Evolutionary conservation across 2,888 invertebrate species (phyloP).

Genomic region (Eupsilia transversa): DNA sequence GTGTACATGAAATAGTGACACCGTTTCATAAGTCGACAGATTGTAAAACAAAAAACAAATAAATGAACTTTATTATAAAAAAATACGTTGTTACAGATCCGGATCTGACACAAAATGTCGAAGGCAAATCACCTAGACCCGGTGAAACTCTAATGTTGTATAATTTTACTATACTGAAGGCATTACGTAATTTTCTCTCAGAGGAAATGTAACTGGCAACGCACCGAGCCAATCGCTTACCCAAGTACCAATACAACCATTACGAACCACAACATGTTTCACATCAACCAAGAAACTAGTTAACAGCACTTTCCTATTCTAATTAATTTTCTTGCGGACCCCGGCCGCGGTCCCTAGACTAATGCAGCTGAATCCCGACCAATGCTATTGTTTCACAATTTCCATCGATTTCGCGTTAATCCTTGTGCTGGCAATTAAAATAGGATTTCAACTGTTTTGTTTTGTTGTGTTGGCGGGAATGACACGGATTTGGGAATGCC

Average conservation of each 20-base stretch:
- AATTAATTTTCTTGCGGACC: conserved; percentile 53
- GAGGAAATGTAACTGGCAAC: background rate
- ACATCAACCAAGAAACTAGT: conserved; percentile 32
- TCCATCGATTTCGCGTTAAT: conserved; percentile 54
- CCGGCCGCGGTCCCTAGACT: conserved; percentile 20
- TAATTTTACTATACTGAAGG: background rate
- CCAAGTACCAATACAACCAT: background rate
- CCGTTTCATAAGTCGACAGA: too few species aligned
- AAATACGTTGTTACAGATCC: background rate
- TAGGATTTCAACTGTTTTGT: conserved; percentile 46
- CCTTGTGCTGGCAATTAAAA: conserved; percentile 56
- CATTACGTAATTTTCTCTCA: background rate
- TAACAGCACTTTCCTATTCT: conserved; percentile 30
- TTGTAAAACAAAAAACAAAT: too few species aligned
- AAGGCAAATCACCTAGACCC: background rate
- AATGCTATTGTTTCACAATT: conserved; percentile 56
- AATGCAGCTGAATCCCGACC: conserved; percentile 47
- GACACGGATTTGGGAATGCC: conserved; percentile 12
- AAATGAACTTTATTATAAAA: too few species aligned
- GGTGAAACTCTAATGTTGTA: background rate
- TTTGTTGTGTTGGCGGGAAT: conserved; percentile 12
- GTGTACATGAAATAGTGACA: too few species aligned
- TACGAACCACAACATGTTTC: conserved; percentile 35
- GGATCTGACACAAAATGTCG: background rate
- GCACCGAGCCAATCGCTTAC: conserved; percentile 8